A percentile compares a stretch with the other conserved stretches of the same genome.
Conservation (phyloP, 2,113 vertebrate species). For the Prionailurus bengalensis region DNA sequence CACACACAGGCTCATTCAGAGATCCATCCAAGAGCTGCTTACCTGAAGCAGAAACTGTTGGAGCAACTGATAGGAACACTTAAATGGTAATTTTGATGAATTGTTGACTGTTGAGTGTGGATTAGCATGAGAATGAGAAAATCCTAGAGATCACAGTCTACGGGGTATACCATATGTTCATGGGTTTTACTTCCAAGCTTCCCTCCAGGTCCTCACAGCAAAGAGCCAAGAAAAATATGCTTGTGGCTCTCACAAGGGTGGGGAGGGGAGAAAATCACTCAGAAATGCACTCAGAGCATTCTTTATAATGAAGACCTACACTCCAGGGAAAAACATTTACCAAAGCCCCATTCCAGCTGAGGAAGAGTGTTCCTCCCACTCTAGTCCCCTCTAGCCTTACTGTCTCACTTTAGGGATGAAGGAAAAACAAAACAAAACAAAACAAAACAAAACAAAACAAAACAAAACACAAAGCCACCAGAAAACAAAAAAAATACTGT, state of each 20-base stretch:
- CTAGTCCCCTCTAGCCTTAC: neutral
- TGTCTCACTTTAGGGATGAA: neutral
- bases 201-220: neutral
- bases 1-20: neutral
- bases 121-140: neutral
- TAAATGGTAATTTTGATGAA: neutral
- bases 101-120: neutral
- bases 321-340: neutral
- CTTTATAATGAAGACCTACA: neutral
- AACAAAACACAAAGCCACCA: no score
- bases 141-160: neutral
- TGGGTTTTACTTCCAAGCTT: neutral
- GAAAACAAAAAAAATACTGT: neutral
- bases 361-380: neutral
- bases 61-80: neutral
- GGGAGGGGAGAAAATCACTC: neutral
- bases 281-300: neutral
- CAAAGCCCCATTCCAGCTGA: neutral
- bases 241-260: neutral
- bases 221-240: neutral
- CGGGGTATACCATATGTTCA: neutral
- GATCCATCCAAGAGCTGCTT: neutral
- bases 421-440: neutral
- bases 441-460: neutral
- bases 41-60: neutral